A percentile compares a stretch with the other conserved stretches of the same genome.
These are phyloP conservation scores for Merops nubicus DNA, from an alignment of 2,113 vertebrate species.

Conservation along the genomic window DNA sequence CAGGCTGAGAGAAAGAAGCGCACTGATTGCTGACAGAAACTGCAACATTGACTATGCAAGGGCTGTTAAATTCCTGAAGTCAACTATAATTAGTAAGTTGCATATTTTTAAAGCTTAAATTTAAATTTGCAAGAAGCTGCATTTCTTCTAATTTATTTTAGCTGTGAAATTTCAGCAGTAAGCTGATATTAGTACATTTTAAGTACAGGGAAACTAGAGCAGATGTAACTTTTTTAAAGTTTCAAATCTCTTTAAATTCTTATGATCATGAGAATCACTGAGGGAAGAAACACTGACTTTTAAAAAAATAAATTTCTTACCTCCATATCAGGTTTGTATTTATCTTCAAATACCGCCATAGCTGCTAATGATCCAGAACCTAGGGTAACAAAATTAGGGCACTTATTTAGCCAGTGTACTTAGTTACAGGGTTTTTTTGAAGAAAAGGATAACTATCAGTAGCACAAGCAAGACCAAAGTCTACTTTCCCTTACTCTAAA, in stretches of 20 bases:
- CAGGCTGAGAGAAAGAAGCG: not conserved
- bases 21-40: not conserved
- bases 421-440: not conserved
- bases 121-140: not conserved
- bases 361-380: slow-evolving; percentile 96
- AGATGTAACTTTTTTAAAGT: not conserved
- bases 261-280: not conserved
- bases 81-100: not conserved
- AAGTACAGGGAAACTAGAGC: not conserved
- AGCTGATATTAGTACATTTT: not conserved
- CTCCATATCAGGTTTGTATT: slow-evolving; percentile 92
- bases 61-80: not conserved
- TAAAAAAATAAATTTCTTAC: slow-evolving; percentile 59
- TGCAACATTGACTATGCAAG: not conserved
- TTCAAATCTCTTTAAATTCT: not conserved
- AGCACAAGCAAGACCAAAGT: not conserved
- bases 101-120: not conserved
- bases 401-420: not conserved
- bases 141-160: not conserved
- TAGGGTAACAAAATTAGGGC: slow-evolving; percentile 58
- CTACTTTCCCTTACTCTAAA: not conserved
- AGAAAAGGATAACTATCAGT: not conserved
- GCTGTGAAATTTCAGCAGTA: not conserved
- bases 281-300: not conserved
- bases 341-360: slow-evolving; percentile 97